These are phyloP conservation scores for Perodicticus potto DNA, from an alignment of 2,797 vertebrate genomes.

Conservation along the genomic window DNA sequence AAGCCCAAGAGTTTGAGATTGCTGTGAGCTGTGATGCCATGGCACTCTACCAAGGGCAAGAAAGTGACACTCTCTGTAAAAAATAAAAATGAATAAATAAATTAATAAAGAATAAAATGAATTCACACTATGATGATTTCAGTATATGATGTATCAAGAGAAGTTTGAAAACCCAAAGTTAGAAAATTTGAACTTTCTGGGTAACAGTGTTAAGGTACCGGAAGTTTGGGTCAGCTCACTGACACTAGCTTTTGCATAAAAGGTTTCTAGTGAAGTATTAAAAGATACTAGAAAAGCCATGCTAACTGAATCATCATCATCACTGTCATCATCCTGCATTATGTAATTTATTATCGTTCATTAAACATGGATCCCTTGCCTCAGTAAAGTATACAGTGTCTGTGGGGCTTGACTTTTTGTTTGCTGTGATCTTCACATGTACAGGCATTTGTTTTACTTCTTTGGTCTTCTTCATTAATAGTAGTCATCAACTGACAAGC, in stretches of 20 bases:
- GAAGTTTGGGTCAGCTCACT: not conserved
- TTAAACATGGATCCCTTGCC: not conserved
- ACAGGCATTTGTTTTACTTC: not conserved
- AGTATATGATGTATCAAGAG: not conserved
- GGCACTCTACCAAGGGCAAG: too few species aligned
- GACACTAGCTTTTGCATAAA: not conserved
- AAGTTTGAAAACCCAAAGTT: not conserved
- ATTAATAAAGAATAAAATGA: not conserved
- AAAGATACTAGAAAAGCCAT: not conserved
- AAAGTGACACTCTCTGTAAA: too few species aligned
- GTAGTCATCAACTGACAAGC: not conserved
- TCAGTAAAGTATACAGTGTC: not conserved
- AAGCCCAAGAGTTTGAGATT: too few species aligned
- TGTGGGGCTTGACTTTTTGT: not conserved
- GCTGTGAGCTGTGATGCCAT: too few species aligned
- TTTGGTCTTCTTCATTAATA: not conserved
- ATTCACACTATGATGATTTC: not conserved
- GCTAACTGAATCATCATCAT: not conserved
- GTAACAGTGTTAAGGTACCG: rapidly evolving
- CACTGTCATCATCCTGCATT: not conserved
- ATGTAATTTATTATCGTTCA: not conserved
- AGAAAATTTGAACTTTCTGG: not conserved
- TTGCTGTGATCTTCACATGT: not conserved
- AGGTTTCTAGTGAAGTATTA: not conserved
- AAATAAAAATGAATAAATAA: not conserved